Evolutionary conservation across 2,113 vertebrate species (phyloP), one percentile per base, ranked within the genome.

Genomic region (Tympanuchus pallidicinctus): DNA sequence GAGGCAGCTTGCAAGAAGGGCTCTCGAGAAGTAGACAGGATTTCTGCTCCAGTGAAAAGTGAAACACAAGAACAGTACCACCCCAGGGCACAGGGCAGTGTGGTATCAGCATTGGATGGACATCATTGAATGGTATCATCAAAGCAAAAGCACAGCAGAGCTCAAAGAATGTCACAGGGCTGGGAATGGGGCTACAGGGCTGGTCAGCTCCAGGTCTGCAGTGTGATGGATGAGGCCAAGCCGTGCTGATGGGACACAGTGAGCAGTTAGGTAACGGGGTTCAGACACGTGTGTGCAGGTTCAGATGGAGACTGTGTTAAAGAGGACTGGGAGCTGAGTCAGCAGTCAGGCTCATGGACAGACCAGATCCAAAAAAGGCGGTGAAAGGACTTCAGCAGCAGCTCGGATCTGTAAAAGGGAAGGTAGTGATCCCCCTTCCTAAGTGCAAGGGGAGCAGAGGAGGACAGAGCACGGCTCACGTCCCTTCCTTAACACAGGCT

Each of bases 401-500:
- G 78, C 61, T 50, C 69, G 38, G 7, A 6, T 14, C 8, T 66
- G 47, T 10, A 56, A n/a, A 47, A 34, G 24, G 34, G 43, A 57
- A 87, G 43, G 59, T 11, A 38, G 32, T 61, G 72, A 48, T 0
- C 18, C 11, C 30, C 28, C 3, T 4, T 60, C 27, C 65, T 11
- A 64, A 36, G 56, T 12, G 0, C 0, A 4, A 50, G n/a, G 21
- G 6, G 63, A 60, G 32, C 16, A 60, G 34, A 20, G 30, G 47
- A n/a, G n/a, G 54, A 66, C n/a, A 57, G 47, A 47, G 60, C 82
- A 28, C 13, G 5, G 78, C 34, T 11, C 5, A 40, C 50, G 7
- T 10, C 52, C 50, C 50, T 28, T 40, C 36, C 28, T 8, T 1
- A 10, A 27, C 81, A 34, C 3, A 0, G 15, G 28, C 40, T 16